Evolutionary conservation across 2,797 vertebrate species (phyloP).

Genomic region (Mus minutoides): DNA sequence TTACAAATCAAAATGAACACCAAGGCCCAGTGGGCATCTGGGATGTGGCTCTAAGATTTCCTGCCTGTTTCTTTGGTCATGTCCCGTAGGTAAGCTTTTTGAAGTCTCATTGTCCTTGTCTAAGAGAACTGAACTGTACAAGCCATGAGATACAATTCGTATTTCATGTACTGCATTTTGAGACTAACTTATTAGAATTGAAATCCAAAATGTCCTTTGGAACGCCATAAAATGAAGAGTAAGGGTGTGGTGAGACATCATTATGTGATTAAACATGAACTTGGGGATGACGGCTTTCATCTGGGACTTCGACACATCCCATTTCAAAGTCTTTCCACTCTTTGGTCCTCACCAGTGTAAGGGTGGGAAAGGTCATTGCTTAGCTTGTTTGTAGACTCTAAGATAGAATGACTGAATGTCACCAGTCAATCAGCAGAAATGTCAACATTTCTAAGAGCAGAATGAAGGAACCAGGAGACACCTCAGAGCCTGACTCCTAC

Average conservation of each 20-base stretch:
- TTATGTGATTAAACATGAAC: neutral
- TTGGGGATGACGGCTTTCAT: neutral
- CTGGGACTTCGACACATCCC: neutral
- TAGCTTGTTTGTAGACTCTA: neutral
- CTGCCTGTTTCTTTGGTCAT: neutral
- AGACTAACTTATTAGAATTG: slow-evolving; percentile 30
- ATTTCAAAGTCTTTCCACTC: neutral
- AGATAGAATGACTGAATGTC: neutral
- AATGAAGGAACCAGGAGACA: neutral
- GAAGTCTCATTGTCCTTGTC: slow-evolving; percentile 13
- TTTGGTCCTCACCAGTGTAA: neutral
- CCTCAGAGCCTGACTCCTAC: neutral
- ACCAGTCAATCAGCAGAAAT: neutral
- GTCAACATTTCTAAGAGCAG: slow-evolving; percentile 6
- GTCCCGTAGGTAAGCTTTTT: neutral
- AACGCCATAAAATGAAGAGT: neutral
- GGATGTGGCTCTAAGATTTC: neutral
- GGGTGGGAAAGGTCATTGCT: neutral
- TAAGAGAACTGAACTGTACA: neutral
- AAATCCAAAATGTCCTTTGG: neutral
- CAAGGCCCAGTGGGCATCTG: neutral
- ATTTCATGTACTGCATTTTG: slow-evolving; percentile 1
- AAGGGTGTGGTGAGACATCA: neutral
- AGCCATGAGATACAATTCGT: neutral
- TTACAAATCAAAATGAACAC: neutral